phyloP scores from a whole-genome alignment of 2,113 vertebrate species.

The Carassius carassius region DNA sequence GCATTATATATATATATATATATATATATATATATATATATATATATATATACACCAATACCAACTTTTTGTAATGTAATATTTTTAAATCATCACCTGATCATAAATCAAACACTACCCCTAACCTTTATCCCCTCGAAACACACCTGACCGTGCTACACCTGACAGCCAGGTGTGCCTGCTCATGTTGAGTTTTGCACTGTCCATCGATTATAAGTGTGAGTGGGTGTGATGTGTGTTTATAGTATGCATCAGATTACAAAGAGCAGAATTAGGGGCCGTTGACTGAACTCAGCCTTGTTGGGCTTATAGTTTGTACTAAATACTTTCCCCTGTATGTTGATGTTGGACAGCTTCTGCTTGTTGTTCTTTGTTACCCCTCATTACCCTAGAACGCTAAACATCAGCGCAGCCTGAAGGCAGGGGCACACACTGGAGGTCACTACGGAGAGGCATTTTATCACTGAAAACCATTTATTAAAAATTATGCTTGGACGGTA shows the following conservation, averaged over 20 bases:
- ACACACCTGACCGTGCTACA: conserved; percentile 42
- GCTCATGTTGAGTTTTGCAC: conserved; percentile 33
- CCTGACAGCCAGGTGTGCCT: conserved; percentile 57
- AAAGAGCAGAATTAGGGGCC: conserved; percentile 51
- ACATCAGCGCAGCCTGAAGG: conserved; percentile 54
- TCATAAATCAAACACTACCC: conserved; percentile 52
- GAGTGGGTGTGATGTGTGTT: conserved; percentile 52
- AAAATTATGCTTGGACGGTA: neutral
- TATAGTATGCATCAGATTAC: conserved; percentile 60
- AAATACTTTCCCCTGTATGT: conserved; percentile 58
- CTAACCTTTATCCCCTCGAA: conserved; percentile 35
- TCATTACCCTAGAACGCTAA: conserved; percentile 60
- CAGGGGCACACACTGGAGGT: conserved; percentile 39
- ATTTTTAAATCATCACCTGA: conserved; percentile 36
- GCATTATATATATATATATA: too few relatives aligned
- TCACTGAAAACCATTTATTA: conserved; percentile 29
- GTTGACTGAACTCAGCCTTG: conserved; percentile 47
- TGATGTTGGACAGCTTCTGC: conserved; percentile 48
- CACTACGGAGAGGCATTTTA: conserved; percentile 25
- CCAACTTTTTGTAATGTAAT: neutral
- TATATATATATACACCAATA: neutral
- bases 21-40: too few relatives aligned
- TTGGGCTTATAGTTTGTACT: conserved; percentile 49
- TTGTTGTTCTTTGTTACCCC: conserved; percentile 59
- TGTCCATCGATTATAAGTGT: conserved; percentile 39